Base-by-base conservation (phyloP, 2,888 invertebrate genomes). In the Agrotis segetum region DNA sequence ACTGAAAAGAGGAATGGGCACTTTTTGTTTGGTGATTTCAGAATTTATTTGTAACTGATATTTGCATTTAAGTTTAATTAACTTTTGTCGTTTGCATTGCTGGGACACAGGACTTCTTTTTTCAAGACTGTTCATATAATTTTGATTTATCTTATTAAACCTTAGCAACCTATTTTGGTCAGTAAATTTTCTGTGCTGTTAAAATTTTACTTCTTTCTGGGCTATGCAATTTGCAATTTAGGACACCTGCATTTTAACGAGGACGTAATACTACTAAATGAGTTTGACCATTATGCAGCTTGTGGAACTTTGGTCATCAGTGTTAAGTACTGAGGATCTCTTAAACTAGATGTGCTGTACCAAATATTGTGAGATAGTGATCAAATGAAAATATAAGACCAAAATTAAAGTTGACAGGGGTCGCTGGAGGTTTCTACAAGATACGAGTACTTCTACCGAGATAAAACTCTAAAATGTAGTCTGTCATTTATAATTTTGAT, bases 201-300 rank as follows among this genome's bases (percentile, higher is more conserved):
- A 21, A 14, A 40, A 40, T 40, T 40, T 40, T 40, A 40, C 11
- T 1, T 34, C 34, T 47, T 40, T 14, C 19, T 3, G 19, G 40
- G 16, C 44, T 56, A 68, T 75, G 40, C 40, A 40, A 19, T 44
- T 52, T 47, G 63, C 16, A 66, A 71, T 77, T 71, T 24, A 58
- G 77, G 29, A 46, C 65, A 71, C 65, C 70, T 60, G 67, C 52
- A 53, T 49, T 46, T 44, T 50, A 24, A 17, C 24, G 46, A 52
- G 14, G 11, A 21, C 58, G 56, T 74, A 66, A 70, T 72, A 21
- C 4, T 46, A 17, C 46, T 47, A 71, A 76, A 72, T 64, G 55
- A 61, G 44, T 9, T 56, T 46, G 44, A 52, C 13, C 61, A 68
- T 78, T 73, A 72, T 59, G 53, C n/a, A n/a, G 24, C 19, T 61